Percentiles rank a stretch among this genome's conserved stretches.
Conservation (phyloP, 2,888 invertebrate genomes). For the Helicoverpa assulta region DNA sequence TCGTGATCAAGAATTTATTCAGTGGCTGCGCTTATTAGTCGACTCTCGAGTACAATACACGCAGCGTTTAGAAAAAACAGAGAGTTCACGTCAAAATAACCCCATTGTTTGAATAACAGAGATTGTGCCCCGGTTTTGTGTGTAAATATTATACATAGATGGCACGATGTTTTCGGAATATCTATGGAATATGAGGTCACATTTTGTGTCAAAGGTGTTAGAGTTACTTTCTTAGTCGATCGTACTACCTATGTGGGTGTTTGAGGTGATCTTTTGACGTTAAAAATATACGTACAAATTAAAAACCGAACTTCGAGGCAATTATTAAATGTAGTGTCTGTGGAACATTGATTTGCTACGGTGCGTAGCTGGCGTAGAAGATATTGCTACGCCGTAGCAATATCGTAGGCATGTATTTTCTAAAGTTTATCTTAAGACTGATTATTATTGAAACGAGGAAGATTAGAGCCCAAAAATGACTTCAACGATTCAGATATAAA, state of each 20-base stretch:
- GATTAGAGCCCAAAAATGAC: background rate
- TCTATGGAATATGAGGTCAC: conserved; percentile 23
- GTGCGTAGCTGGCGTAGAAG: conserved; percentile 39
- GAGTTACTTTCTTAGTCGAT: background rate
- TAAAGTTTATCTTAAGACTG: background rate
- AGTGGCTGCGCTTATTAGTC: conserved; percentile 69
- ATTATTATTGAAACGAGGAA: background rate
- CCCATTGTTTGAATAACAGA: conserved; percentile 59
- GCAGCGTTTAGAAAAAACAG: conserved; percentile 54
- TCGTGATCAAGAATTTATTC: conserved; percentile 81
- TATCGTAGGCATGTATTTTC: conserved; percentile 31
- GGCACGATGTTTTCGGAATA: conserved; percentile 41
- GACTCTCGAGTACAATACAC: conserved; percentile 59
- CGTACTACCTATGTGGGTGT: background rate
- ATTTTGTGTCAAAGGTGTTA: background rate
- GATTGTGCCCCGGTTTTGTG: conserved; percentile 48
- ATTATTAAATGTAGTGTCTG: background rate
- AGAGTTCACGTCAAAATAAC: conserved; percentile 61
- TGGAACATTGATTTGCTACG: conserved; percentile 31
- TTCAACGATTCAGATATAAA: conserved; percentile 12
- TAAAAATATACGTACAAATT: background rate
- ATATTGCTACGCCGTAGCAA: conserved; percentile 44
- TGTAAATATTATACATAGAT: conserved; percentile 57
- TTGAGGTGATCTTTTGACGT: background rate
- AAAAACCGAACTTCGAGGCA: background rate